Conservation (phyloP, 1,140 invertebrate genomes). For the Cryptotermes secundus region DNA sequence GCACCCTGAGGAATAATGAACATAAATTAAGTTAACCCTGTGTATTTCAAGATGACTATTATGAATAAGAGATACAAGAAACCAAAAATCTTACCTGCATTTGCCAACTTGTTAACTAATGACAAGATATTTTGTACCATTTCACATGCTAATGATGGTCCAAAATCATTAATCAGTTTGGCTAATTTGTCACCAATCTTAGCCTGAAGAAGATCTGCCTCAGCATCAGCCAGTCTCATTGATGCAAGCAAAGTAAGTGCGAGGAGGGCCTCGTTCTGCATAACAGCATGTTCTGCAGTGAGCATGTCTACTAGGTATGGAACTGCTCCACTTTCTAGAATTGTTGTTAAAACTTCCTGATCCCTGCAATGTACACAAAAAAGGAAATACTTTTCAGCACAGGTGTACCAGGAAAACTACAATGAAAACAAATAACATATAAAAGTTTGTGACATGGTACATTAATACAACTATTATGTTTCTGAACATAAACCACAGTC, state of each 20-base stretch:
- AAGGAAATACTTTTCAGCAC: background rate
- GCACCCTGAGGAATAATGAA: no score
- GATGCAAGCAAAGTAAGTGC: conserved; percentile 63
- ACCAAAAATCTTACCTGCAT: background rate
- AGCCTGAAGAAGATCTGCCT: conserved; percentile 37
- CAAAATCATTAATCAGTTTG: conserved; percentile 37
- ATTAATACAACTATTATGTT: no score
- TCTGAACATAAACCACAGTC: no score
- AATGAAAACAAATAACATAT: no score
- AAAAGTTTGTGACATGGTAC: no score
- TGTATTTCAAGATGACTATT: no score
- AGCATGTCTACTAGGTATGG: conserved; percentile 77
- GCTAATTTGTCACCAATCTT: conserved; percentile 39
- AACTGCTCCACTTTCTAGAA: conserved; percentile 68
- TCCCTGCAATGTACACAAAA: conserved; percentile 44
- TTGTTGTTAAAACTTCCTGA: conserved; percentile 57
- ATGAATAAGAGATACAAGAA: background rate
- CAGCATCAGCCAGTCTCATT: conserved; percentile 43
- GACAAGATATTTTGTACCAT: conserved; percentile 22
- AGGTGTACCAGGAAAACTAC: background rate
- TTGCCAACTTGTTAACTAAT: conserved; percentile 12
- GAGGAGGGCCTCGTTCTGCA: conserved; percentile 85
- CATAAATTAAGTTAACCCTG: no score
- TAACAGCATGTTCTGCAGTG: conserved; percentile 74
- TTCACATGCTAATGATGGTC: conserved; percentile 14